Base-by-base conservation (phyloP, 2,797 vertebrate genomes). In the Myiotriccus ornatus region DNA sequence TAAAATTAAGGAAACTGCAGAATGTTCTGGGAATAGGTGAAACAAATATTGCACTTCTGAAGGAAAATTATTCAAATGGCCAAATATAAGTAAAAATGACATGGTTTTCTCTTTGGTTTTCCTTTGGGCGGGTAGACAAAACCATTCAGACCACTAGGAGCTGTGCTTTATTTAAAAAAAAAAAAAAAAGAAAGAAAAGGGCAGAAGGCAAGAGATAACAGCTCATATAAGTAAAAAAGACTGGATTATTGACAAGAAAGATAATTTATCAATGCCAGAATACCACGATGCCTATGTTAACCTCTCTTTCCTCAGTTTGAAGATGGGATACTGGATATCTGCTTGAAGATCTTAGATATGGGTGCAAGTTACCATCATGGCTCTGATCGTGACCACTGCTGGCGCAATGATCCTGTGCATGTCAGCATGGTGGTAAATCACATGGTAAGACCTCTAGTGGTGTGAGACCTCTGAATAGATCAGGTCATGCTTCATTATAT, bases 321-420 rank as follows among this genome's bases (percentile, higher is more conserved):
- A 97, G 98, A 98, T 62, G 90, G 97, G 22, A 97, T 99, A 78
- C 96, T 99, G 97, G 98, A 99, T 94, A 98, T 99, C 95, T 99
- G 98, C 91, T 98, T 99, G 92, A 97, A 98, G 96, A 97, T 99
- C 37, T 93, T 99, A 95, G 98, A 98, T 91, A 98, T 98, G 95
- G 99, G 98, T 64, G 98, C 98, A 0, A 97, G 98, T 32, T 98
- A 98, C 34, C 94, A 98, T 53, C 97, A 92, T 1, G 97, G 98
- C 94, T 97, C 97, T 46, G 95, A 97, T 55, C 96, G 90, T 68
- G 98, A 99, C 91, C 91, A 63, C 7, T 95, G 92, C 15, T 98
- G 90, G 75, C 98, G 98, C 93, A 97, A 87, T 35, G 98, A 99
- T 89, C 98, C 98, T 1, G 95, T 98, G 87, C 98, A 98, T 15